Conservation (phyloP, 2,797 vertebrate genomes). For the Bucorvus abyssinicus region DNA sequence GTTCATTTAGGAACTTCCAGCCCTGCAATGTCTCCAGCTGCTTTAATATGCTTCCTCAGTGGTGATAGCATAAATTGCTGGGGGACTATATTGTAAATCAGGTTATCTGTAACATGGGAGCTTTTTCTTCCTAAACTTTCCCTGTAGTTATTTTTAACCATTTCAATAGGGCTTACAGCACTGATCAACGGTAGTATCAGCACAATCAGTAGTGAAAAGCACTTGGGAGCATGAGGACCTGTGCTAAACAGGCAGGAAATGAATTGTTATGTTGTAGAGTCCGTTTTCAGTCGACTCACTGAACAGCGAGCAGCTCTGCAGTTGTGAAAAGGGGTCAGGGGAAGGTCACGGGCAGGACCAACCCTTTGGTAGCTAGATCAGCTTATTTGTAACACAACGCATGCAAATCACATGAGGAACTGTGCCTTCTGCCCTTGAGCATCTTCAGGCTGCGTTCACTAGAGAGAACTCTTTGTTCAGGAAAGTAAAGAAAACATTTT, state of each 20-base stretch:
- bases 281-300: neutral
- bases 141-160: neutral
- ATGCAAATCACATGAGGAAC: neutral
- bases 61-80: neutral
- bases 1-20: neutral
- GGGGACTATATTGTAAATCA: neutral
- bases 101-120: neutral
- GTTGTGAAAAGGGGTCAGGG: neutral
- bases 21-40: neutral
- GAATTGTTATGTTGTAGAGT: neutral
- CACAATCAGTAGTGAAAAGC: neutral
- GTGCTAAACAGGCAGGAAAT: neutral
- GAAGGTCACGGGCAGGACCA: neutral
- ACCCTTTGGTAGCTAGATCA: neutral
- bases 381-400: neutral
- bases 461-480: neutral
- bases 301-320: neutral
- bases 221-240: neutral
- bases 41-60: neutral
- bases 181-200: neutral
- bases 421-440: neutral
- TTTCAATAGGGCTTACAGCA: neutral
- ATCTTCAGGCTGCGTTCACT: neutral
- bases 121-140: neutral
- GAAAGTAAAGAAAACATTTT: neutral